phyloP scores from a whole-genome alignment of 2,888 invertebrate species.

The Nephrotoma flavescens region DNA sequence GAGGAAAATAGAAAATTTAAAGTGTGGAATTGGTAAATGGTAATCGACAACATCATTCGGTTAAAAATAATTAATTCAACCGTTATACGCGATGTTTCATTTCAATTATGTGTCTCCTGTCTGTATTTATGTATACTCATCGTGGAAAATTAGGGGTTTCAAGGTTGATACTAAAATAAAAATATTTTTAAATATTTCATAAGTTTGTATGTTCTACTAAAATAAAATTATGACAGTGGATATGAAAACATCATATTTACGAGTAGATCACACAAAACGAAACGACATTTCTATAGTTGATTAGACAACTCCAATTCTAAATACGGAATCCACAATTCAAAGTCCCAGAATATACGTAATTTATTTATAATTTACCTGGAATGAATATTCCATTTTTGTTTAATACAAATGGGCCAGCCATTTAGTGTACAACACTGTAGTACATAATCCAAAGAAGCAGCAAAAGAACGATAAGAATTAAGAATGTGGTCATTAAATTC shows the following conservation, averaged over 20 bases:
- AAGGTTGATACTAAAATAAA: neutral
- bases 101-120: neutral
- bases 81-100: neutral
- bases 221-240: neutral
- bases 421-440: constrained; percentile 10
- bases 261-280: neutral
- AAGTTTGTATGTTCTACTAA: neutral
- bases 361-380: neutral
- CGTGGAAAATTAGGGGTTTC: neutral
- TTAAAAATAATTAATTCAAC: neutral
- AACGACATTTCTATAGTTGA: neutral
- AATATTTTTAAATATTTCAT: neutral
- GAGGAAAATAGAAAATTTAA: neutral
- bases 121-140: neutral
- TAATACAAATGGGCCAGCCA: neutral
- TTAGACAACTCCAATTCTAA: neutral
- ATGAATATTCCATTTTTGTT: neutral
- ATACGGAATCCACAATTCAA: too few species aligned
- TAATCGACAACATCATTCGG: neutral
- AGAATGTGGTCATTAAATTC: constrained; percentile 54
- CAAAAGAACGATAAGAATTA: constrained; percentile 51
- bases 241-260: neutral
- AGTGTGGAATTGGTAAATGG: neutral
- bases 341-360: too few species aligned
- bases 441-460: constrained; percentile 54